A percentile compares a stretch with the other conserved stretches of the same genome.
These are phyloP conservation scores for Neopelma chrysocephalum DNA, from an alignment of 2,797 vertebrate genomes.

Conservation along the genomic window DNA sequence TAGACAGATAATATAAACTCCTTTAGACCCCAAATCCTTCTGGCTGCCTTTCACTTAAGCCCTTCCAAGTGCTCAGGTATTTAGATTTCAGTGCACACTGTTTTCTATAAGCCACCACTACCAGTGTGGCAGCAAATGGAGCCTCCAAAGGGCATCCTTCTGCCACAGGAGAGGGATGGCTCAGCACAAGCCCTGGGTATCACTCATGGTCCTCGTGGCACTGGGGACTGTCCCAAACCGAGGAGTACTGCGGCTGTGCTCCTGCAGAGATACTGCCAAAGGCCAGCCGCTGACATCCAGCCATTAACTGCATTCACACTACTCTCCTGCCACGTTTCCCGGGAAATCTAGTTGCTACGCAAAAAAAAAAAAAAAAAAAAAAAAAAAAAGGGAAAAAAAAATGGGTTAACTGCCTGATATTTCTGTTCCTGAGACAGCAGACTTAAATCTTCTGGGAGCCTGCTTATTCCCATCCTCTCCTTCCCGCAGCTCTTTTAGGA, in stretches of 20 bases:
- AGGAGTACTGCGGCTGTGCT: neutral
- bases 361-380: neutral
- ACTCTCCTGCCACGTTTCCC: conserved; percentile 5
- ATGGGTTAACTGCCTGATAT: neutral
- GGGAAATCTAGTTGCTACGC: conserved; percentile 33
- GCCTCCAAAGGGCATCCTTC: neutral
- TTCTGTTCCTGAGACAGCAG: conserved; percentile 33
- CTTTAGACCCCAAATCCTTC: conserved; percentile 11
- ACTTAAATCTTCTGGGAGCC: conserved; percentile 28
- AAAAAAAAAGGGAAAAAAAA: neutral
- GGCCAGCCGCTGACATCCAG: neutral
- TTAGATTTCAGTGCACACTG: neutral
- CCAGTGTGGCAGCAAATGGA: neutral
- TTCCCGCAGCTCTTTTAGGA: conserved; percentile 23
- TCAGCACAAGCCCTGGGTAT: neutral
- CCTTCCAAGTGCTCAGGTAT: neutral
- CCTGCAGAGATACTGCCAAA: neutral
- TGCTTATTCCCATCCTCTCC: neutral
- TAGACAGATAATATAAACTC: neutral
- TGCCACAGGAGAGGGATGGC: neutral
- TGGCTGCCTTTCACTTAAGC: conserved; percentile 8
- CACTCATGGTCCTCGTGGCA: neutral
- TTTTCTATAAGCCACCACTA: neutral
- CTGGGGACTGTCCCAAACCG: neutral
- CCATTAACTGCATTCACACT: neutral